A percentile compares a stretch with the other conserved stretches of the same genome.
phyloP scores from a whole-genome alignment of 2,888 invertebrate genomes.

The Ennomos erosarius region DNA sequence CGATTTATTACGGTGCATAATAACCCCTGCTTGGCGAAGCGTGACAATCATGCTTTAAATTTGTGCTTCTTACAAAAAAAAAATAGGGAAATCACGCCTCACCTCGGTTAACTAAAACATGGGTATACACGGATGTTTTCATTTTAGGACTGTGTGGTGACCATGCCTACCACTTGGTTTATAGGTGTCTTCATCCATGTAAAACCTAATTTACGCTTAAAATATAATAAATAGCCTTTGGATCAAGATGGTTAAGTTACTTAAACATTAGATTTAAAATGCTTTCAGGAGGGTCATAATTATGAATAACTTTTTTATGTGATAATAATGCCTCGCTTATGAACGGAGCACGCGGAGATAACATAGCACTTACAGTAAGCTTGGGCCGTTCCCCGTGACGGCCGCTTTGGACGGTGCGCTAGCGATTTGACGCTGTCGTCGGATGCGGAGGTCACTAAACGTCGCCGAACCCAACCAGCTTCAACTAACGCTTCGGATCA shows the following conservation, averaged over 20 bases:
- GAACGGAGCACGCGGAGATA: conserved; percentile 84
- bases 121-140: conserved; percentile 62
- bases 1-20: conserved; percentile 49
- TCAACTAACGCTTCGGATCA: conserved; percentile 84
- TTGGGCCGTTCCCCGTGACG: conserved; percentile 76
- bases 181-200: conserved; percentile 58
- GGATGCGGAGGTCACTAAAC: conserved; percentile 78
- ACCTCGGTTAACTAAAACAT: conserved; percentile 77
- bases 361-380: conserved; percentile 85
- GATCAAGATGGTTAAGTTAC: conserved; percentile 58
- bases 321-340: conserved; percentile 83
- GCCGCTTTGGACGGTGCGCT: conserved; percentile 80
- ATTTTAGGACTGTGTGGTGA: conserved; percentile 67
- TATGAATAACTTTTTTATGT: conserved; percentile 73
- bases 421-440: conserved; percentile 72
- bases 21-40: conserved; percentile 78
- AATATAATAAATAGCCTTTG: conserved; percentile 69
- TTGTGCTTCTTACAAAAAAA: conserved; percentile 65
- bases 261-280: conserved; percentile 64
- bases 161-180: conserved; percentile 76
- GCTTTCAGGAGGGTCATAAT: conserved; percentile 80
- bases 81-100: conserved; percentile 70
- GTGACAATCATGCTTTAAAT: conserved; percentile 77
- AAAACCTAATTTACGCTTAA: conserved; percentile 70
- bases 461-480: conserved; percentile 81